These are phyloP conservation scores for Calephelis virginiensis DNA, from an alignment of 1,140 invertebrate genomes.

Conservation along the genomic window DNA sequence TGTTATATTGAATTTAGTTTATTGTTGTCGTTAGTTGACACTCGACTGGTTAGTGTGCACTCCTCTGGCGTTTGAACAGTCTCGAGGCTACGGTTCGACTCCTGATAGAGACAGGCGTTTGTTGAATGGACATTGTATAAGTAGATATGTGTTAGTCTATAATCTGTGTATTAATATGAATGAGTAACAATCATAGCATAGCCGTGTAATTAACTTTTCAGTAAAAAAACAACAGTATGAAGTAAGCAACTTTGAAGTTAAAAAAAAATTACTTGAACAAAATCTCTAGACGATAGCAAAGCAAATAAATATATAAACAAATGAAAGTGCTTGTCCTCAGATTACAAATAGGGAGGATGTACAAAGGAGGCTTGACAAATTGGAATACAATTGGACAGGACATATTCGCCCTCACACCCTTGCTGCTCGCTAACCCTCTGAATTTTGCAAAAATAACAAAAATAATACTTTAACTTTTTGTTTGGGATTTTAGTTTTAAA, in stretches of 20 bases:
- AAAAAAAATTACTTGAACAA: not conserved
- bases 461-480: not conserved
- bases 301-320: conserved; percentile 9
- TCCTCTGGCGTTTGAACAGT: too few relatives aligned
- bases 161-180: too few relatives aligned
- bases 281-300: not conserved
- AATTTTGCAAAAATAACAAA: conserved; percentile 4
- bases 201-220: too few relatives aligned
- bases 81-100: too few relatives aligned
- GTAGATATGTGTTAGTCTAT: too few relatives aligned
- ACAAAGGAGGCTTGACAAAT: conserved; percentile 50
- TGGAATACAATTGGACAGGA: conserved; percentile 54
- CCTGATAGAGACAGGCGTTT: not conserved
- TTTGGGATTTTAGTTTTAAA: not conserved
- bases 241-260: not conserved
- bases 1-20: too few relatives aligned
- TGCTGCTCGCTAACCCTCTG: conserved; percentile 20
- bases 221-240: too few relatives aligned
- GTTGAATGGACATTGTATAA: too few relatives aligned
- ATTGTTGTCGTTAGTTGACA: too few relatives aligned
- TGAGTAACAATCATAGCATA: too few relatives aligned
- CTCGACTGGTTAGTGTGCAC: too few relatives aligned
- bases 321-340: not conserved
- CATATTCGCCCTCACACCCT: conserved; percentile 32
- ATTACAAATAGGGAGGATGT: conserved; percentile 11